These are phyloP conservation scores for Sweltsa coloradensis DNA, from an alignment of 1,140 invertebrate genomes.

Conservation along the genomic window DNA sequence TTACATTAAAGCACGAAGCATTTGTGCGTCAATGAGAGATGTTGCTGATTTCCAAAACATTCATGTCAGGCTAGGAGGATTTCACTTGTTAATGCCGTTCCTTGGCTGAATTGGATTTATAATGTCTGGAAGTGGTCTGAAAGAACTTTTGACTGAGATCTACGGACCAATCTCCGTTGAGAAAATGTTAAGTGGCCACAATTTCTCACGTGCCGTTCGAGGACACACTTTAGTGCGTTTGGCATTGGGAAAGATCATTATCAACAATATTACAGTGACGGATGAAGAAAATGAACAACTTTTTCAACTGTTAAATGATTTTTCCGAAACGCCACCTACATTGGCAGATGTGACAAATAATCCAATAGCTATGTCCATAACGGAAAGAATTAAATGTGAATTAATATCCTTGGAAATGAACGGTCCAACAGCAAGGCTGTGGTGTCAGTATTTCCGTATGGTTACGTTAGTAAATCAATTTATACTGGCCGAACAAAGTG, in stretches of 20 bases:
- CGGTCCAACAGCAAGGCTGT: slow-evolving; percentile 1
- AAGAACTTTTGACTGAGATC: slow-evolving; percentile 22
- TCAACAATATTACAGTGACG: neutral
- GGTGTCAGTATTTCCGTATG: slow-evolving; percentile 6
- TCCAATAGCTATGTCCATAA: neutral
- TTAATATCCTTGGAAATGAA: neutral
- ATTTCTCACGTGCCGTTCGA: neutral
- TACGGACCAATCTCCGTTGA: slow-evolving; percentile 23
- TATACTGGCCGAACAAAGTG: neutral
- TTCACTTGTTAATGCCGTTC: slow-evolving; percentile 29
- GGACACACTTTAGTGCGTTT: neutral
- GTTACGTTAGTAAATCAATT: slow-evolving; percentile 3
- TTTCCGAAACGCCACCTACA: neutral
- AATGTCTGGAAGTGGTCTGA: slow-evolving; percentile 27
- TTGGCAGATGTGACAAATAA: neutral
- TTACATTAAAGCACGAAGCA: slow-evolving; percentile 22
- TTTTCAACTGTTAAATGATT: slow-evolving; percentile 1
- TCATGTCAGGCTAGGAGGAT: slow-evolving; percentile 19
- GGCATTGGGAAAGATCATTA: slow-evolving; percentile 1
- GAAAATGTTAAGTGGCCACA: slow-evolving; percentile 22
- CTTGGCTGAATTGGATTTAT: slow-evolving; percentile 27
- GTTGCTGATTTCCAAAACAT: neutral
- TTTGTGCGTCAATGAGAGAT: slow-evolving; percentile 4
- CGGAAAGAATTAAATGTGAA: neutral
- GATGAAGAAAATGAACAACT: neutral